Evolutionary conservation across 2,888 invertebrate genomes (phyloP), one percentile per base, ranked within the genome.

Genomic region (Aporophyla nigra): DNA sequence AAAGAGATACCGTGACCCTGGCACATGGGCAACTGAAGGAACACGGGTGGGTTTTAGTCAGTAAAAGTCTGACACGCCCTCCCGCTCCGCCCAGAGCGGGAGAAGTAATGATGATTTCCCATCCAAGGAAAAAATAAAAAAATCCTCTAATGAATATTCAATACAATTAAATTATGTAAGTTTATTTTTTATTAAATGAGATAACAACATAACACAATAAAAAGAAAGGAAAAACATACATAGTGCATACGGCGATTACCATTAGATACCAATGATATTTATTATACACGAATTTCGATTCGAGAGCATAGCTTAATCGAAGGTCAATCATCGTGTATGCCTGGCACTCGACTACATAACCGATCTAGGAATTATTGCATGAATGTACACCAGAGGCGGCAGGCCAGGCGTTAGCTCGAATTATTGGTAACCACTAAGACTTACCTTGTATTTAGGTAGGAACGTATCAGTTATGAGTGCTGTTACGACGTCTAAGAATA

Each of bases 241-340:
- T 6, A 54, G 43, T 1, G 6, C 3, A 14, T 24, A 72, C 19
- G 70, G 12, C 19, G 19, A 19, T 16, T 10, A 58, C 46, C n/a
- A 21, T 10, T 33, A n/a, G n/a, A n/a, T n/a, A 21, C 33, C 24
- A 14, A 51, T 62, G 62, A 33, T 33, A 33, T 33, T 54, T 40
- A 71, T 62, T n/a, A 27, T 33, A 69, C 59, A 59, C 5, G 24
- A 27, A 65, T 53, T 12, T 27, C 43, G 21, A 53, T 61, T 66
- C 27, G 4, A 12, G 51, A 49, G 69, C 69, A 61, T 24, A 49
- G 46, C 49, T 70, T 81, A 78, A 72, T 83, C 19, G 78, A 49
- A 83, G 73, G 79, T 78, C 79, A 70, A 70, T 83, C 72, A 73
- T 5, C 51, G 14, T 76, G 43, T 24, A 83, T 62, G 61, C 21